Evolutionary conservation across 2,888 invertebrate species (phyloP), one percentile per base, ranked within the genome.

Genomic region (Temnothorax ravouxi): DNA sequence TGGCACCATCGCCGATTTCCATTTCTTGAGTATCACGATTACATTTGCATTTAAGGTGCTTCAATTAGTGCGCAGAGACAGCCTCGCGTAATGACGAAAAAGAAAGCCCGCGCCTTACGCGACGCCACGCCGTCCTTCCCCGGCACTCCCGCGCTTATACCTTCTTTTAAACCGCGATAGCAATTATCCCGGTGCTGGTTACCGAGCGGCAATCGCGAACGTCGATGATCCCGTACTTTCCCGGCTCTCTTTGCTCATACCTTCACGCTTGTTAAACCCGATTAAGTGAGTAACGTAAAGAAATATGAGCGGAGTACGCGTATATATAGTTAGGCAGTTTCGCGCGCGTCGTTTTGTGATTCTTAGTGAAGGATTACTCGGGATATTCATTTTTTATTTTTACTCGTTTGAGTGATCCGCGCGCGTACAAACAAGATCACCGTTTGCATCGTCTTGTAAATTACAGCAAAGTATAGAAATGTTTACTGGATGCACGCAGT

Each of bases 141-240:
- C 52, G 52, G 38, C 41, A 44, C 64, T 44, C 29, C 29, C 29
- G 15, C 52, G n/a, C 34, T 0, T 34, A 34, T 52, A 59, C 25
- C 34, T 44, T 50, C n/a, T 54, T 74, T 67, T 59, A 87, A 87
- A 83, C 86, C 84, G 86, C 87, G 89, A 89, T 89, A 87, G 86
- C 88, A 89, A 89, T 89, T 89, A 89, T 89, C 84, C 74, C 44
- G 83, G 81, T 75, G 87, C 86, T 64, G 86, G 77, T 82, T 54
- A n/a, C 67, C 83, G 83, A 66, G 81, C 47, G 50, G 59, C 72
- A 56, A 62, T 71, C 83, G 88, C 74, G 79, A 86, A 83, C 81
- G 80, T 83, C 88, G 88, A 85, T 86, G 87, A 82, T 79, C 72
- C 66, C 59, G 56, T 67, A 77, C 74, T 67, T 84, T 69, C 67